These are phyloP conservation scores for Benitochromis conjunctus DNA, from an alignment of 2,113 vertebrate genomes.

Conservation along the genomic window DNA sequence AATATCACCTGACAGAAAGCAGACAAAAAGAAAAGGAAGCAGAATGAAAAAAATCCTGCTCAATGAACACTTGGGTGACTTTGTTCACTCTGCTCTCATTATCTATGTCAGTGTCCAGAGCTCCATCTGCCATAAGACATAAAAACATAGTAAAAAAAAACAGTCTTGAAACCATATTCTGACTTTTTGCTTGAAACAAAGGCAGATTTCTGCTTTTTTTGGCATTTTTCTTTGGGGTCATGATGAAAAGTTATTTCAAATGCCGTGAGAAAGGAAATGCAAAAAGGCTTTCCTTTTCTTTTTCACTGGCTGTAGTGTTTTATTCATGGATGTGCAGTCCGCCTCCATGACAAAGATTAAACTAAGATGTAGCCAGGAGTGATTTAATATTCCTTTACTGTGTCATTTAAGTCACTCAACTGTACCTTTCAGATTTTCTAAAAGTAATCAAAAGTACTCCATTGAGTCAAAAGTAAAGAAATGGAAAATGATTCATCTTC, in stretches of 20 bases:
- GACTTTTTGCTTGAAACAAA: neutral
- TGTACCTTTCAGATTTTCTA: neutral
- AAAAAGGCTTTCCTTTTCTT: neutral
- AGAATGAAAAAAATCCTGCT: neutral
- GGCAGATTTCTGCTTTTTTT: neutral
- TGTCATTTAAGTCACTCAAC: neutral
- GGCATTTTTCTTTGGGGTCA: neutral
- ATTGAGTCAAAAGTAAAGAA: neutral
- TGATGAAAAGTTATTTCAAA: neutral
- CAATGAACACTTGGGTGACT: neutral
- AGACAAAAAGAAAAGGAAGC: neutral
- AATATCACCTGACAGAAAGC: neutral
- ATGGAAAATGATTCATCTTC: neutral
- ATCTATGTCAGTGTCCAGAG: slow-evolving; percentile 7
- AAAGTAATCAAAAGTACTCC: neutral
- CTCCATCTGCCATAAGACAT: slow-evolving; percentile 19
- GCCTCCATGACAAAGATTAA: neutral
- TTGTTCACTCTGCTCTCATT: slow-evolving; percentile 37
- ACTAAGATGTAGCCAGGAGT: neutral
- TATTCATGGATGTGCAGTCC: neutral
- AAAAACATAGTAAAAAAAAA: neutral
- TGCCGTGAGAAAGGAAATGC: neutral
- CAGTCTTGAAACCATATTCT: neutral
- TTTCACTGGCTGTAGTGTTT: neutral
- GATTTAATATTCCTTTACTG: neutral